Base-by-base conservation (phyloP, 2,113 vertebrate genomes). In the Peromyscus maniculatus region DNA sequence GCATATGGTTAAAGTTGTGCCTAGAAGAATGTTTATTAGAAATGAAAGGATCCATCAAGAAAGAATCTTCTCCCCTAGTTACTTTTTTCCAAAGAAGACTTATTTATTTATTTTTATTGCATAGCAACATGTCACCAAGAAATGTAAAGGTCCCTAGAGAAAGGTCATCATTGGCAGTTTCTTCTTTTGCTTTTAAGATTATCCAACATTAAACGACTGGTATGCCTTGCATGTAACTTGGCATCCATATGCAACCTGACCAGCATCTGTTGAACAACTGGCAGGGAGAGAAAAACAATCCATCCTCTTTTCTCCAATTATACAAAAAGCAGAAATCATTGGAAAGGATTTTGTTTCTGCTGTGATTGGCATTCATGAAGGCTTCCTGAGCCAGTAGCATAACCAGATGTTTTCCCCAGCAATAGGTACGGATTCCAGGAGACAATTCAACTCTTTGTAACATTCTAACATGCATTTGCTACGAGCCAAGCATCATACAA, bases 201-300 rank as follows among this genome's bases (percentile, higher is more conserved):
- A 77, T 88, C 90, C 91, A 96, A 89, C 62, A 94, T 88, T 77
- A 97, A 97, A 91, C n/a, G 89, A 75, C 64, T 66, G 69, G 78
- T 77, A 33, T 91, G 87, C 28, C 33, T 95, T 93, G 75, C 90
- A 88, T 75, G 24, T 77, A 94, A 93, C 31, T 92, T 96, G 92
- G 33, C 69, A 93, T 91, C 57, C 78, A 92, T 59, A 22, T 91
- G 69, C 79, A 72, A 95, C 88, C 69, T 86, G 80, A 84, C 43
- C 92, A 96, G 95, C 95, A 97, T 97, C 92, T 97, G 94, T 49
- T 89, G 64, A 98, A 95, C 96, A 98, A 97, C 87, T 92, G 93
- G 69, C 15, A 91, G 57, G 90, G 91, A 96, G 49, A 88, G 69
- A 83, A 95, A 87, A 96, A 95, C n/a, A 94, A 96, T 89, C 31